Conservation (phyloP, 2,797 vertebrate species). For the Vipera latastei region DNA sequence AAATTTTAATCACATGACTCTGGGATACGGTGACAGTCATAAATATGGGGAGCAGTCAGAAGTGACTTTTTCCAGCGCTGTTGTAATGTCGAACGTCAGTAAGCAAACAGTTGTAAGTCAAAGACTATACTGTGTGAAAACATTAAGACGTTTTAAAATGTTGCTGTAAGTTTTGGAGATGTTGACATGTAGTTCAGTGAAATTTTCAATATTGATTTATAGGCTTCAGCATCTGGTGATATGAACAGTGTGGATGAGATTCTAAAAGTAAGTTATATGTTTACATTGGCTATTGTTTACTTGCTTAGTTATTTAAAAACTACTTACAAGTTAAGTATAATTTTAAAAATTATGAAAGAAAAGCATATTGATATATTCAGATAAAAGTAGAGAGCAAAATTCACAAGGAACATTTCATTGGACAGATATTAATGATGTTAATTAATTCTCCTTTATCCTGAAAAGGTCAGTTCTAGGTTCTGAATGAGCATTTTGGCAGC, state of each 20-base stretch:
- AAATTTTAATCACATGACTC: not conserved
- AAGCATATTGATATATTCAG: not conserved
- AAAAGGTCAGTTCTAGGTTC: not conserved
- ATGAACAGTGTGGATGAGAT: constrained; percentile 98
- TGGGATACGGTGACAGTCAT: not conserved
- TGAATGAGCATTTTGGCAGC: not conserved
- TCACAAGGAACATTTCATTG: not conserved
- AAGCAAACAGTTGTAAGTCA: not conserved
- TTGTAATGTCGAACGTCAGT: not conserved
- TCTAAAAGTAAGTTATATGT: constrained; percentile 84
- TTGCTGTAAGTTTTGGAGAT: not conserved
- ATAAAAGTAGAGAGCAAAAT: not conserved
- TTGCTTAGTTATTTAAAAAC: not conserved
- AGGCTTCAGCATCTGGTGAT: constrained; percentile 89
- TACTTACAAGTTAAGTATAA: not conserved
- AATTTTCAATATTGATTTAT: constrained; percentile 60
- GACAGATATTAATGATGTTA: not conserved
- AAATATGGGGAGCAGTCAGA: not conserved
- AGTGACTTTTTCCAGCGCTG: not conserved
- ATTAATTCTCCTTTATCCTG: not conserved
- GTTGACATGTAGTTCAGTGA: constrained; percentile 10
- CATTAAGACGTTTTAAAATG: not conserved
- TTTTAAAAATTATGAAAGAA: not conserved
- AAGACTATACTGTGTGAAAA: not conserved
- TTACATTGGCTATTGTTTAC: constrained; percentile 1